Conservation (phyloP, 1,140 invertebrate species). For the Pseudomyrmex cubaensis region DNA sequence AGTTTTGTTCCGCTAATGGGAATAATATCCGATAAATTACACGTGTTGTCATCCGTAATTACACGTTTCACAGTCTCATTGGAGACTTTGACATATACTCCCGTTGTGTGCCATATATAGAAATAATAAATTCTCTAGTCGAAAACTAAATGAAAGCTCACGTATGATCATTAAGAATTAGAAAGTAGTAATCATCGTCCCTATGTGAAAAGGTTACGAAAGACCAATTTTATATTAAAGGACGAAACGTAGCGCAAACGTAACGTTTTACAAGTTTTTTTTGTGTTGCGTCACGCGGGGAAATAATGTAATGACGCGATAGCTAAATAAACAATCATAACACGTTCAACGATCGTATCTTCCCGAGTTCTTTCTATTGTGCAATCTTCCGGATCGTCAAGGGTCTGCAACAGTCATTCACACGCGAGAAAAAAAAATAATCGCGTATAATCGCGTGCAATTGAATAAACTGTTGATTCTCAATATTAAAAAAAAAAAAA, state of each 20-base stretch:
- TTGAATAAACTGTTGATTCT: conserved; percentile 12
- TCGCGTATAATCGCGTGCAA: conserved; percentile 53
- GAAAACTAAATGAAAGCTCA: not conserved
- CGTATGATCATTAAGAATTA: too few species aligned
- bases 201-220: not conserved
- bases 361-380: conserved; percentile 41
- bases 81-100: not conserved
- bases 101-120: not conserved
- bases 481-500: too few species aligned
- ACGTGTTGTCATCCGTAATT: conserved; percentile 16
- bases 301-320: conserved; percentile 13
- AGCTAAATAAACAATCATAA: conserved; percentile 39
- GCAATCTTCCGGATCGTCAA: conserved; percentile 65
- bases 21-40: conserved; percentile 9
- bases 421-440: conserved; percentile 16
- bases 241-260: not conserved
- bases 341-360: conserved; percentile 49
- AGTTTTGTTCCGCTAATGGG: conserved; percentile 1
- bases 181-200: too few species aligned
- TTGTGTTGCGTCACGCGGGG: conserved; percentile 17
- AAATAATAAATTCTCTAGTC: not conserved
- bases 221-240: not conserved
- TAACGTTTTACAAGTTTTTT: not conserved
- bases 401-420: not conserved
- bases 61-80: conserved; percentile 5